Evolutionary conservation across 2,888 invertebrate species (phyloP), one percentile per base, ranked within the genome.

Genomic region (Rhabditoides inermis): DNA sequence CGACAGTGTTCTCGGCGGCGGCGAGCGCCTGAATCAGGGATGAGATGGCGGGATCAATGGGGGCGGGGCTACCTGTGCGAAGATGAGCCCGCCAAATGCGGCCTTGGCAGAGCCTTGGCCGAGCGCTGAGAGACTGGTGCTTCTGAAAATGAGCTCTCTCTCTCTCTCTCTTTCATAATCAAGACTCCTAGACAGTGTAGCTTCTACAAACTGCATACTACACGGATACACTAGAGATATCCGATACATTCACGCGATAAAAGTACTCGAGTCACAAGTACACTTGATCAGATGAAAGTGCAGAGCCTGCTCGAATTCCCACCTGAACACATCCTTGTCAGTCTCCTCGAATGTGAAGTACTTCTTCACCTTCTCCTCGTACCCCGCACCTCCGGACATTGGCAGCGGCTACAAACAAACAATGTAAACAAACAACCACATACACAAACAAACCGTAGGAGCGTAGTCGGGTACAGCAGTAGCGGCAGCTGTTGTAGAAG

Each of bases 31-130:
- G 20, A 28, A 32, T 36, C 6, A 22, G 23, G 39, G 36, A n/a
- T 20, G 18, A 41, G 22, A 49, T 40, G n/a, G 23, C 37, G 25
- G 45, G 40, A 50, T 10, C 20, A 3, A 42, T n/a, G n/a, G n/a
- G n/a, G n/a, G n/a, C 6, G n/a, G 15, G 2, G 3, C 28, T 37
- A 53, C 56, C 53, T 69, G 73, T 4, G 73, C 56, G 51, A 73
- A 71, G 3, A 73, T 56, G 10, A 70, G 64, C 2, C 73, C 73
- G 37, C 73, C 73, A 41, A 69, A 73, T 32, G 67, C 71, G 25
- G 68, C 68, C 15, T 53, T 50, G 12, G 58, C 51, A 27, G 58
- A 55, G 22, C 50, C 58, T 44, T 63, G 61, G 26, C 63, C 58
- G 2, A 55, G 50, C n/a, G 60, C 63, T 20, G 57, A 48, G 15